Evolutionary conservation across 2,888 invertebrate species (phyloP).

Genomic region (Nomada fabriciana): DNA sequence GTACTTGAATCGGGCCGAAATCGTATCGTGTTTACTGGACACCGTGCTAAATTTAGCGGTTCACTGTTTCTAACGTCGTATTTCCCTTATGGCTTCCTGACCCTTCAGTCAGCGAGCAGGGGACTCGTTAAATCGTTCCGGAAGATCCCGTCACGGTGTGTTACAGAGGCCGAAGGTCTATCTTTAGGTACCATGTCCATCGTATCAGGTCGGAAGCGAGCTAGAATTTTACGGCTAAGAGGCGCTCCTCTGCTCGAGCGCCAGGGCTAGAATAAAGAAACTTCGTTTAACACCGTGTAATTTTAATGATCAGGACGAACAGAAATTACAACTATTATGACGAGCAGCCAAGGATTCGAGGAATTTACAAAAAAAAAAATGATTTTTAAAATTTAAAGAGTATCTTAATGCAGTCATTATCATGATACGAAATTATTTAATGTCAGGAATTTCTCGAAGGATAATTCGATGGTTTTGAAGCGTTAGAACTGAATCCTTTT

Average conservation of each 20-base stretch:
- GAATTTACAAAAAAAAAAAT: no score
- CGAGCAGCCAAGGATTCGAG: no score
- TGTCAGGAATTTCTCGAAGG: no score
- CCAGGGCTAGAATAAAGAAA: conserved; percentile 3
- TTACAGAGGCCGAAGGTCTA: conserved; percentile 6
- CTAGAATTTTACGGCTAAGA: not conserved
- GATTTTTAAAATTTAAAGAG: no score
- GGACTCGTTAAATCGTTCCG: conserved; percentile 33
- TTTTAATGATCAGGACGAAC: not conserved
- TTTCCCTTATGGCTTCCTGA: conserved; percentile 56
- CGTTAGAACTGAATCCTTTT: no score
- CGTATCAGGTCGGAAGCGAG: conserved; percentile 5
- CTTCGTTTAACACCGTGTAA: not conserved
- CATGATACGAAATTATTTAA: no score
- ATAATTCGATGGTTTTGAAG: no score
- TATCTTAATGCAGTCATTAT: no score
- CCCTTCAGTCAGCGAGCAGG: conserved; percentile 39
- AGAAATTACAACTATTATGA: no score
- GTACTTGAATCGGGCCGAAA: conserved; percentile 43
- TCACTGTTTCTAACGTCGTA: conserved; percentile 50
- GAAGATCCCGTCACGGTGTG: conserved; percentile 18
- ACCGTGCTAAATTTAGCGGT: conserved; percentile 75
- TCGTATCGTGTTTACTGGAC: conserved; percentile 68
- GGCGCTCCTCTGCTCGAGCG: not conserved
- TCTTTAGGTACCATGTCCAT: conserved; percentile 39